These are phyloP conservation scores for Callyntrura guangdongensis DNA, from an alignment of 2,888 invertebrate genomes.

Conservation along the genomic window DNA sequence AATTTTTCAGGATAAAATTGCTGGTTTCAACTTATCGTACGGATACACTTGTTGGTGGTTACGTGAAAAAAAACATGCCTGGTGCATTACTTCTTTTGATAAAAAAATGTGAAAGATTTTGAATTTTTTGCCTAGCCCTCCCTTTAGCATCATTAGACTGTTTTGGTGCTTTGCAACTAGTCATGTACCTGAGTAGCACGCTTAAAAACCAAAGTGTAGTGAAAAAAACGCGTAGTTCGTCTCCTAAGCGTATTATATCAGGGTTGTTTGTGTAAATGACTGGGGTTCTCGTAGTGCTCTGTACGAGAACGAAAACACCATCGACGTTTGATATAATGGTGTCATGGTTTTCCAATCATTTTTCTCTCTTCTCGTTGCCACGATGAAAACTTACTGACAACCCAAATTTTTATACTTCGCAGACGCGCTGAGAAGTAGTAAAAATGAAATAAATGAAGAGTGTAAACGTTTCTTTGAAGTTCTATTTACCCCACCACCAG, in stretches of 20 bases:
- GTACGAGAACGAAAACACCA: too few species aligned
- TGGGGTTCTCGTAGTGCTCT: too few species aligned
- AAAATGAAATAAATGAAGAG: background rate
- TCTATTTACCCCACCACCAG: background rate
- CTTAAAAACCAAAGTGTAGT: background rate
- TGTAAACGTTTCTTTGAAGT: background rate
- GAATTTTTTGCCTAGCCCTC: too few species aligned
- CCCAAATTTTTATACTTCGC: background rate
- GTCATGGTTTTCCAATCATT: background rate
- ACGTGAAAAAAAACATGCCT: background rate
- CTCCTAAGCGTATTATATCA: too few species aligned
- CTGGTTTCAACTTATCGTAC: background rate
- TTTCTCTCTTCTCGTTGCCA: background rate
- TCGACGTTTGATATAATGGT: background rate
- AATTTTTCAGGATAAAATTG: constrained; percentile 23
- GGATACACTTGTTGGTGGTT: background rate
- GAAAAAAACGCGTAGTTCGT: too few species aligned
- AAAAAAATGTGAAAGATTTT: background rate
- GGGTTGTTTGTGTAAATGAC: too few species aligned
- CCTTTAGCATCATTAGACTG: background rate
- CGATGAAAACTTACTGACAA: background rate
- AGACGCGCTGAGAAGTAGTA: background rate
- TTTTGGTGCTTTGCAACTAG: too few species aligned
- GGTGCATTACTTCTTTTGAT: background rate
- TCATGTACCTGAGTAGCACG: background rate